These are phyloP conservation scores for Mythimna albipuncta DNA, from an alignment of 2,888 invertebrate genomes.

Conservation along the genomic window DNA sequence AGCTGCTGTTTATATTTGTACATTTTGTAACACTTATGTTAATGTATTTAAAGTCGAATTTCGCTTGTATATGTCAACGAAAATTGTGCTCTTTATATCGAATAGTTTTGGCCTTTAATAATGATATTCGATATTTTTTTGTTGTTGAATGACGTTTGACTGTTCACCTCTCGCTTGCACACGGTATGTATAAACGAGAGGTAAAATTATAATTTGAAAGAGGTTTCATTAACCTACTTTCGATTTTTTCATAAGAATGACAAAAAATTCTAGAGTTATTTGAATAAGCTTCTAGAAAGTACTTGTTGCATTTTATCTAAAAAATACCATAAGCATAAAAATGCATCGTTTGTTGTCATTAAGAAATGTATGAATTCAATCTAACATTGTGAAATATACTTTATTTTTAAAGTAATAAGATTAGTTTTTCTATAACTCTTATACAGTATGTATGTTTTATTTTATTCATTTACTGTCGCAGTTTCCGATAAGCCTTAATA, in stretches of 20 bases:
- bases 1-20: conserved; percentile 69
- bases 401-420: conserved; percentile 23
- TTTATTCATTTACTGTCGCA: conserved; percentile 25
- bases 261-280: neutral
- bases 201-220: neutral
- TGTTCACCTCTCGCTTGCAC: conserved; percentile 4
- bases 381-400: conserved; percentile 20
- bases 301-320: conserved; percentile 3
- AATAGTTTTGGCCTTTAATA: conserved; percentile 17
- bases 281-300: neutral
- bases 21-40: conserved; percentile 68
- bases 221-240: too few relatives aligned
- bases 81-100: conserved; percentile 13
- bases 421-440: conserved; percentile 21
- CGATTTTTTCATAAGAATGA: neutral
- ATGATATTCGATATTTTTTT: conserved; percentile 23
- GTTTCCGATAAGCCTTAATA: conserved; percentile 45
- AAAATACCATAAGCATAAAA: neutral
- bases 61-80: conserved; percentile 45
- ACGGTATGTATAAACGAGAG: conserved; percentile 8
- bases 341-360: neutral
- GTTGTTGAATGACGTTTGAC: neutral
- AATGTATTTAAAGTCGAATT: conserved; percentile 52
- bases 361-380: neutral
- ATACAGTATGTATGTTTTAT: conserved; percentile 4